Evolutionary conservation across 2,797 vertebrate genomes (phyloP), one percentile per base, ranked within the genome.

Genomic region (Sarcoramphus papa): DNA sequence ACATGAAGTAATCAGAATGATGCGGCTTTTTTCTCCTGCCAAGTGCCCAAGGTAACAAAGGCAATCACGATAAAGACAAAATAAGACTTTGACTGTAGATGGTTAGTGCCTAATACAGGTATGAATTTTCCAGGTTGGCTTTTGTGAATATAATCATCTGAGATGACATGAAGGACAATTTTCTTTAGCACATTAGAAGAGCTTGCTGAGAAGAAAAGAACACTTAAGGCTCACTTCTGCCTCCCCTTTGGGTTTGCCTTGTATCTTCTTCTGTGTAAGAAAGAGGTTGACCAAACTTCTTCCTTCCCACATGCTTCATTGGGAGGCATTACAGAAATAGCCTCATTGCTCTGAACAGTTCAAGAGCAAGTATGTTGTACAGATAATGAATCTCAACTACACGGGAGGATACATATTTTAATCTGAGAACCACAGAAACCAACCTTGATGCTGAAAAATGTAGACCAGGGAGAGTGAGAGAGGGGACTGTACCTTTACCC

Each of bases 21-120:
- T 69, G 50, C 2, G 2, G 47, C 56, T 83, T 85, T 92, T 85
- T 86, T 63, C 62, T 84, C 53, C 77, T 78, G 77, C 67, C 40
- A 60, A 78, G 57, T 30, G 50, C 84, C 70, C 1, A 2, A 54
- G 59, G 70, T 89, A 78, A 82, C 31, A 94, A 92, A 93, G 25
- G 83, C 62, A 92, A 95, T 91, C 95, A 91, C 89, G 54, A 84
- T 45, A 81, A 85, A 56, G 23, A 92, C 50, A 78, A 78, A 92
- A 81, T 59, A 65, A 80, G 74, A 53, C 64, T 53, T 51, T 48
- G 56, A 79, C 27, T 80, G 73, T 21, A 77, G 74, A 53, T 64
- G 54, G 54, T 62, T 79, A 82, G 81, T 21, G 56, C 35, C 67
- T 54, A 54, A 93, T 8, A 85, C 27, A 87, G 67, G 70, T 69